These are phyloP conservation scores for Tolmerus cingulatus DNA, from an alignment of 2,888 invertebrate species.

Conservation along the genomic window DNA sequence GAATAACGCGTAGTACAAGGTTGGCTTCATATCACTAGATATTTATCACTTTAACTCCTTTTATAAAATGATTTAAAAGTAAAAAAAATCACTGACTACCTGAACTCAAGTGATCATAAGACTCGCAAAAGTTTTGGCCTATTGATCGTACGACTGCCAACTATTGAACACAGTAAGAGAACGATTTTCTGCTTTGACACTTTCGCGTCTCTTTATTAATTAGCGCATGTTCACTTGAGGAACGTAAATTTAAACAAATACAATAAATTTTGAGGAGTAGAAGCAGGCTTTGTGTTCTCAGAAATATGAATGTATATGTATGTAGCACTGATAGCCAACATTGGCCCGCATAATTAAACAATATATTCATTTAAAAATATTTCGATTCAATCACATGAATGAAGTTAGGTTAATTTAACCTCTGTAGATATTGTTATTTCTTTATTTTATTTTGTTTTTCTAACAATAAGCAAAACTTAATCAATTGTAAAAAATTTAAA, in stretches of 20 bases:
- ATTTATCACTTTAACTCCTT: not conserved
- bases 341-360: not conserved
- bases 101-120: not conserved
- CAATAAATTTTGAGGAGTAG: too few relatives aligned
- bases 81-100: not conserved
- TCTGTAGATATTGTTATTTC: too few relatives aligned
- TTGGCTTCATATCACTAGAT: constrained; percentile 50
- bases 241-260: not conserved
- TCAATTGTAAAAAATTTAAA: not conserved
- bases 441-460: not conserved
- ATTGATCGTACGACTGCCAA: not conserved
- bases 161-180: not conserved
- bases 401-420: too few relatives aligned
- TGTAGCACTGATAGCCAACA: not conserved
- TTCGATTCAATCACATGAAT: too few relatives aligned
- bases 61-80: too few relatives aligned
- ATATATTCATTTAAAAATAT: too few relatives aligned
- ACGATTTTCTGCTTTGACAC: not conserved
- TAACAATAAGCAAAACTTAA: not conserved
- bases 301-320: not conserved
- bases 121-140: not conserved
- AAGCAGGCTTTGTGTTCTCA: too few relatives aligned
- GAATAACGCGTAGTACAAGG: constrained; percentile 69
- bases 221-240: not conserved
- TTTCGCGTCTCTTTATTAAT: not conserved